phyloP scores from a whole-genome alignment of 2,797 vertebrate species.

The Gymnothorax reevesii region DNA sequence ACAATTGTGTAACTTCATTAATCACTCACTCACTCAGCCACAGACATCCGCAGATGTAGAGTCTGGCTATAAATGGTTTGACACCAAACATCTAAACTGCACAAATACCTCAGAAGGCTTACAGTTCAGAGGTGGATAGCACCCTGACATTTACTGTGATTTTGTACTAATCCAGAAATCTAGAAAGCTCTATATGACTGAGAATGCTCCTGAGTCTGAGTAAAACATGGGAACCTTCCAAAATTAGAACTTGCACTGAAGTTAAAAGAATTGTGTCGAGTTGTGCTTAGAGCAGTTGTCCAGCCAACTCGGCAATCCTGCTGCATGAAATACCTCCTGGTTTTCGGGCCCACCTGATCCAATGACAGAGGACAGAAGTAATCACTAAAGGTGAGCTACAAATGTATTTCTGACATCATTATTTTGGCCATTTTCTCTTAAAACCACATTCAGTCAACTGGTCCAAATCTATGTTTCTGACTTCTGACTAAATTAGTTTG shows the following conservation, averaged over 20 bases:
- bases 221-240: no score
- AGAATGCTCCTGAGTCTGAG: neutral
- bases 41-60: no score
- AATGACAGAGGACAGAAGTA: neutral
- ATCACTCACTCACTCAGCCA: no score
- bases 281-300: no score
- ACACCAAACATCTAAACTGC: conserved; percentile 1
- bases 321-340: neutral
- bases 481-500: neutral
- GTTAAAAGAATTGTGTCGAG: no score
- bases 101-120: neutral
- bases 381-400: neutral
- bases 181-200: neutral
- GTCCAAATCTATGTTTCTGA: neutral
- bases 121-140: neutral
- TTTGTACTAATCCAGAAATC: neutral
- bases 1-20: no score
- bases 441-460: neutral
- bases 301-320: no score
- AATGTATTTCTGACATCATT: neutral
- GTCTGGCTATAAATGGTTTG: neutral
- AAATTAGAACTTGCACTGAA: no score
- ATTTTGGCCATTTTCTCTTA: neutral
- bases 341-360: neutral
- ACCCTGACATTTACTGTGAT: neutral